Evolutionary conservation across 2,113 vertebrate genomes (phyloP), one percentile per base, ranked within the genome.

Genomic region (Hemicordylus capensis): DNA sequence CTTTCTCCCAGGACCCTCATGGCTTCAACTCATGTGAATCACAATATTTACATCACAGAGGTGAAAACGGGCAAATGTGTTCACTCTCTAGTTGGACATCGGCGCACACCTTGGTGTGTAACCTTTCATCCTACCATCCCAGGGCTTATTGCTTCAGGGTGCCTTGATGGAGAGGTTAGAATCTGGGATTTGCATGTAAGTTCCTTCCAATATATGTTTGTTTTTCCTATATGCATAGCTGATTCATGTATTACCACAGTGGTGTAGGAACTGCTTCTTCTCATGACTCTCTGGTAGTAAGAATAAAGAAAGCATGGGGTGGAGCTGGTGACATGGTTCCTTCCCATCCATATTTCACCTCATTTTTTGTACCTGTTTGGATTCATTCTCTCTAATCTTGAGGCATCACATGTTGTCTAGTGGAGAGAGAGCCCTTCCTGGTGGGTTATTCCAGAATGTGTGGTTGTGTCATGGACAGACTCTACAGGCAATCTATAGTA

Each of bases 181-280:
- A 99, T 99, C 93, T 99, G 99, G 98, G 99, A 99, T 96, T 96
- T 99, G 88, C 99, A 99, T 1, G 99, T 99, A 96, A 98, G 99
- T 97, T 54, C 83, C 77, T 69, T 17, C n/a, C 93, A 83, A 88
- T 83, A 74, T 1, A 1, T 28, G 9, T 72, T 67, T 64, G 17
- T n/a, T 58, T 39, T 7, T 39, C 2, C 48, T 48, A 37, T 42
- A 51, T 46, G 24, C 9, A 63, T 24, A 56, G 24, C 10, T 63
- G 34, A 39, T 46, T 31, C 42, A 1, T 0, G 0, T 56, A 48
- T 22, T 61, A 26, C 31, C 39, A 46, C 19, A 34, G 22, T 79
- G 34, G 5, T 63, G 14, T 46, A 28, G 37, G 4, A 37, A 17
- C 6, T 73, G 12, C 54, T 28, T n/a, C 31, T 37, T 4, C 42